phyloP scores from a whole-genome alignment of 2,888 invertebrate genomes.

The Spodoptera picta region DNA sequence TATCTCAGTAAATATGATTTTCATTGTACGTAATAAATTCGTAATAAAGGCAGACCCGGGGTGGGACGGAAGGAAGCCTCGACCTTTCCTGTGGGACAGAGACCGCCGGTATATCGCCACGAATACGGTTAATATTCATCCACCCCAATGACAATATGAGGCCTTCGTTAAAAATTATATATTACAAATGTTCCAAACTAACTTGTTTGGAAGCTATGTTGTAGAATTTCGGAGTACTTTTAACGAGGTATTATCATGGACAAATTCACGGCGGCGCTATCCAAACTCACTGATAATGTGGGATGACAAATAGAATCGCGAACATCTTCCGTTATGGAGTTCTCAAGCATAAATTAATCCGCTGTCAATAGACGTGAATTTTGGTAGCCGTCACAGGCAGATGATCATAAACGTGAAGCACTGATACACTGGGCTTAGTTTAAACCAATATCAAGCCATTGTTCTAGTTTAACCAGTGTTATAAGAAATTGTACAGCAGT shows the following conservation, averaged over 20 bases:
- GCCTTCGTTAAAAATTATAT: conserved; percentile 53
- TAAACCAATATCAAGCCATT: conserved; percentile 2
- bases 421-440: background rate
- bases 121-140: conserved; percentile 59
- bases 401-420: conserved; percentile 5
- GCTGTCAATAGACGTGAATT: background rate
- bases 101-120: conserved; percentile 58
- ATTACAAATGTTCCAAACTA: conserved; percentile 41
- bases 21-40: conserved; percentile 83
- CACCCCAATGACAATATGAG: conserved; percentile 45
- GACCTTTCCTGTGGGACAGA: conserved; percentile 76
- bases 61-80: conserved; percentile 78
- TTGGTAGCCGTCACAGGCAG: conserved; percentile 1
- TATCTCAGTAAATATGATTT: conserved; percentile 82
- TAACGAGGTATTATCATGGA: conserved; percentile 23
- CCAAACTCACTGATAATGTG: conserved; percentile 15
- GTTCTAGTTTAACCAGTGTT: background rate
- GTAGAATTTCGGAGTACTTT: conserved; percentile 17
- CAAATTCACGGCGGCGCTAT: conserved; percentile 5
- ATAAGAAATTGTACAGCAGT: background rate
- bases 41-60: conserved; percentile 71
- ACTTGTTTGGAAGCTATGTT: conserved; percentile 26
- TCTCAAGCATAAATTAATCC: conserved; percentile 5
- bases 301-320: background rate
- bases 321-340: background rate